Percentiles rank a stretch among this genome's conserved stretches.
Evolutionary conservation across 2,113 vertebrate species (phyloP).

Genomic region (Gasterosteus aculeatus): DNA sequence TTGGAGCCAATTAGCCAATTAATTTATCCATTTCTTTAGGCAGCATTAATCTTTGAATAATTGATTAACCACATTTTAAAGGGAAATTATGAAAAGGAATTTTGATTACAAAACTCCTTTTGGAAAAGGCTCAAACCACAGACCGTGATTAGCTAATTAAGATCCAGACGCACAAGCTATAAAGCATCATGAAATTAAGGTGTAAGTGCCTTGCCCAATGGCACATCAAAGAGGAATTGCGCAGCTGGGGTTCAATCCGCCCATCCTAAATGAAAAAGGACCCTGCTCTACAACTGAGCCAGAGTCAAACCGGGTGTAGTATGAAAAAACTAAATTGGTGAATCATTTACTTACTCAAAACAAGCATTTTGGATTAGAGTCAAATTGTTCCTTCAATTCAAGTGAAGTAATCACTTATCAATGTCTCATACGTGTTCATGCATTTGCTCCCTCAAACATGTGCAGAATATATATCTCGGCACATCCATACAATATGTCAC

Average conservation of each 20-base stretch:
- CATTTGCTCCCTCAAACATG: too few relatives aligned
- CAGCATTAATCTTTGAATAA: not conserved
- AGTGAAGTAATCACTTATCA: not conserved
- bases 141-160: not conserved
- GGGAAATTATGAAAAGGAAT: not conserved
- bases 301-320: not conserved
- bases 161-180: not conserved
- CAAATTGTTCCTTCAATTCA: not conserved
- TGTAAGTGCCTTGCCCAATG: too few relatives aligned
- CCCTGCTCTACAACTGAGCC: not conserved
- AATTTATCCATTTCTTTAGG: not conserved
- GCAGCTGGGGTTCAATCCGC: too few relatives aligned
- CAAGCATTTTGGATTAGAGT: not conserved
- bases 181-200: too few relatives aligned
- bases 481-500: not conserved
- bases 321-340: not conserved
- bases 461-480: not conserved
- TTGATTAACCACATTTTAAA: not conserved
- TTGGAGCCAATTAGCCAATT: not conserved
- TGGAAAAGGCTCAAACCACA: not conserved
- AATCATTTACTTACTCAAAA: not conserved
- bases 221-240: too few relatives aligned
- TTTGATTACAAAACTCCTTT: not conserved
- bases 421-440: not conserved
- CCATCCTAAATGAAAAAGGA: too few relatives aligned